A percentile compares a stretch with the other conserved stretches of the same genome.
Evolutionary conservation across 2,113 vertebrate species (phyloP).

Genomic region (Corvus moneduloides): DNA sequence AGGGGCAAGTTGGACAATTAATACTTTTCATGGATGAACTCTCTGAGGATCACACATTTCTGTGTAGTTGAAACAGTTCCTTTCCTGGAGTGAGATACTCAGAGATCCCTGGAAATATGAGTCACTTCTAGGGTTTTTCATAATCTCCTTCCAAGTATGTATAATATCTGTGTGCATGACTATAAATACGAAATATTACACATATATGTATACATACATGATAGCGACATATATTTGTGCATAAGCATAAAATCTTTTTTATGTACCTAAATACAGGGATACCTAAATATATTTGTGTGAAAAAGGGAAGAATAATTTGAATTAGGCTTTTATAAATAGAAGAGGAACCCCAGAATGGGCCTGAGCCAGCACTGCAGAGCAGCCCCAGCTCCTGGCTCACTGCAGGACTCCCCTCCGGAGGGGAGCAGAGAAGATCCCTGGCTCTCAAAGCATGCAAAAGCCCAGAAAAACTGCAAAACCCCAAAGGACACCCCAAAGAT

Average conservation of each 20-base stretch:
- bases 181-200: background rate
- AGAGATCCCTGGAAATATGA: background rate
- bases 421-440: background rate
- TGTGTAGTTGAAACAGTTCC: background rate
- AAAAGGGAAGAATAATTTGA: background rate
- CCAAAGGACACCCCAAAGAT: background rate
- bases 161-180: background rate
- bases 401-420: accelerated
- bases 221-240: background rate
- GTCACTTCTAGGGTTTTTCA: background rate
- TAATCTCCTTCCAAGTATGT: background rate
- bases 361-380: background rate
- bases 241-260: background rate
- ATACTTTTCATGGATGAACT: background rate
- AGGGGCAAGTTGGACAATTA: background rate
- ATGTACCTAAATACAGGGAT: background rate
- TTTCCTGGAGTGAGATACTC: background rate
- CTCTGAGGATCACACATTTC: background rate
- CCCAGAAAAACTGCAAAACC: background rate
- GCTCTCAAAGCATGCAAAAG: background rate
- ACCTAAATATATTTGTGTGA: background rate
- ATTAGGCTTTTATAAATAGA: background rate
- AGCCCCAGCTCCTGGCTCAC: background rate
- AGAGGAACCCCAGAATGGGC: background rate
- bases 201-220: background rate